These are phyloP conservation scores for Amorpha juglandis DNA, from an alignment of 2,888 invertebrate genomes.

Conservation along the genomic window DNA sequence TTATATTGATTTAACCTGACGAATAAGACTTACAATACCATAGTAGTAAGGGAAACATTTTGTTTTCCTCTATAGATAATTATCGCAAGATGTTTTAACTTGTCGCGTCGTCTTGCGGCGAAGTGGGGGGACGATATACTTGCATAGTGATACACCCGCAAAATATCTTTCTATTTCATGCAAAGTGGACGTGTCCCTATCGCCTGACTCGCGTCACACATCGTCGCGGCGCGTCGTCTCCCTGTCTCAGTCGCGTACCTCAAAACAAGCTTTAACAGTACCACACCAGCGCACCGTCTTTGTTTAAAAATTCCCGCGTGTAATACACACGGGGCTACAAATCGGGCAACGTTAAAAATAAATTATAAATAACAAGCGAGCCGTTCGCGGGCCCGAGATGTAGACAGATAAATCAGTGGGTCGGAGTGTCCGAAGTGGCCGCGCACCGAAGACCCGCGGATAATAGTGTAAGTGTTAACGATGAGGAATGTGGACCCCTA, in stretches of 20 bases:
- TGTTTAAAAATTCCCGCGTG: slow-evolving; percentile 17
- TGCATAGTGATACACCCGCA: too few relatives aligned
- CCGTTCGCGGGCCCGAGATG: slow-evolving; percentile 82
- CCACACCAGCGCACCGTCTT: slow-evolving; percentile 5
- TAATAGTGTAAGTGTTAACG: slow-evolving; percentile 69
- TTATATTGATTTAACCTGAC: too few relatives aligned
- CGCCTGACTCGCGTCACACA: too few relatives aligned
- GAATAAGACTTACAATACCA: too few relatives aligned
- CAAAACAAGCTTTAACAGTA: not conserved
- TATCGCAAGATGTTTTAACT: too few relatives aligned
- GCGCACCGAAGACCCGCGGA: slow-evolving; percentile 49
- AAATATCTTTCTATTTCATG: too few relatives aligned
- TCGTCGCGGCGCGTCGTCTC: too few relatives aligned
- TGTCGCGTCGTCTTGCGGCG: too few relatives aligned
- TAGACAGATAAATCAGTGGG: slow-evolving; percentile 78
- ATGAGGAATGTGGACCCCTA: slow-evolving; percentile 67
- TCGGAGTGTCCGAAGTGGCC: slow-evolving; percentile 49
- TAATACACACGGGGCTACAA: slow-evolving; percentile 59
- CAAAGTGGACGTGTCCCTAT: too few relatives aligned
- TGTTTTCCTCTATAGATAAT: too few relatives aligned
- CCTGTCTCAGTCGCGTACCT: not conserved
- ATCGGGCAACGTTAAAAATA: slow-evolving; percentile 83
- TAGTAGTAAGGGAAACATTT: too few relatives aligned
- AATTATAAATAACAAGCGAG: slow-evolving; percentile 83
- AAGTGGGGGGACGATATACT: too few relatives aligned